These are phyloP conservation scores for Colletes gigas DNA, from an alignment of 1,140 invertebrate species.

Conservation along the genomic window DNA sequence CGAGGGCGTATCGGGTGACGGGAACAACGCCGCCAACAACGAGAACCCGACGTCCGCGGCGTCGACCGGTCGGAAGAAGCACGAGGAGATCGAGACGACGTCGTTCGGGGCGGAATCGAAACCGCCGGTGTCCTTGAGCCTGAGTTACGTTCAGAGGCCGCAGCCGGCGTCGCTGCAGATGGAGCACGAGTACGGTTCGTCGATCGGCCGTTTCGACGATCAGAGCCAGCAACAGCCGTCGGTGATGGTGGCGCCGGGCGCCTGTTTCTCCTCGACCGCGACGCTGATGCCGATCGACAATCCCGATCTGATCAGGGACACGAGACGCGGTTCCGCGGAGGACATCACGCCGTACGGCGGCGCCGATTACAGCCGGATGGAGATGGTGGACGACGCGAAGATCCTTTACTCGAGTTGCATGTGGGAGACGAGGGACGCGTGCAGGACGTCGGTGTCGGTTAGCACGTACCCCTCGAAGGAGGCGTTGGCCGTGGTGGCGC, in stretches of 20 bases:
- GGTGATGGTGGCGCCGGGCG: constrained; percentile 44
- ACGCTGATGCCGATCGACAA: constrained; percentile 87
- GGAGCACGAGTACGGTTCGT: constrained; percentile 67
- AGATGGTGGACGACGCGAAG: constrained; percentile 87
- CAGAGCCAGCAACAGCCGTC: constrained; percentile 46
- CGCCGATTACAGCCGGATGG: constrained; percentile 76
- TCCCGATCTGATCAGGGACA: constrained; percentile 91
- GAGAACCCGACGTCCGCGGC: constrained; percentile 65
- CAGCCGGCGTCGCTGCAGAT: constrained; percentile 50
- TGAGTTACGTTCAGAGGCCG: constrained; percentile 73
- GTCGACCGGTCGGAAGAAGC: constrained; percentile 70
- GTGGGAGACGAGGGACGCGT: constrained; percentile 80
- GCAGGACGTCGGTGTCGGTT: constrained; percentile 75
- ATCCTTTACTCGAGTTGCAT: constrained; percentile 86
- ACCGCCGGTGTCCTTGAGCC: constrained; percentile 69
- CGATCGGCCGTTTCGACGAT: constrained; percentile 65
- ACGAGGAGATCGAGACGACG: constrained; percentile 75
- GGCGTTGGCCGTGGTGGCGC: constrained; percentile 84
- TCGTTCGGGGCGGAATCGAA: constrained; percentile 71
- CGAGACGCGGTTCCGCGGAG: constrained; percentile 76
- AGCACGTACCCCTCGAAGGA: constrained; percentile 89
- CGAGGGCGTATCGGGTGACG: constrained; percentile 83
- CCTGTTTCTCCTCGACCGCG: constrained; percentile 85
- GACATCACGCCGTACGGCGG: constrained; percentile 67
- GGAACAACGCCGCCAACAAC: constrained; percentile 70